Conservation (phyloP, 2,888 invertebrate species). For the Drosophila pegasa region DNA sequence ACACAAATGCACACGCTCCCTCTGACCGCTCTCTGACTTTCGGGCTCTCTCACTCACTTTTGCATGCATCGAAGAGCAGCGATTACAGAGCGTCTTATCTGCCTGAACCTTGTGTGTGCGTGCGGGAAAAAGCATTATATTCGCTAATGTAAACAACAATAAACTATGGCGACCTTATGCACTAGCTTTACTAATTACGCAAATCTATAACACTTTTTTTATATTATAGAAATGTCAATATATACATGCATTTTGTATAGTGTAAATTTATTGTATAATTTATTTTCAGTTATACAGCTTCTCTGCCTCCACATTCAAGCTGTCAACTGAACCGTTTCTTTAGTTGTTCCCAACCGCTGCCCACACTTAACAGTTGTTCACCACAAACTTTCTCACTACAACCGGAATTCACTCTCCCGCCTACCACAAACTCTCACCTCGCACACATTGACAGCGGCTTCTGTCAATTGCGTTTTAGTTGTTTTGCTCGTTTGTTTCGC, state of each 20-base stretch:
- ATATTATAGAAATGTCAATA: not conserved
- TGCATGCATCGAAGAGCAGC: constrained; percentile 23
- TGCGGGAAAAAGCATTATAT: constrained; percentile 5
- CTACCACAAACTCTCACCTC: constrained; percentile 15
- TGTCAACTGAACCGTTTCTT: constrained; percentile 12
- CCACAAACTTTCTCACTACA: constrained; percentile 30
- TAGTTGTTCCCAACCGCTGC: constrained; percentile 12
- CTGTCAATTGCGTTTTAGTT: constrained; percentile 73
- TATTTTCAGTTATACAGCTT: constrained; percentile 13
- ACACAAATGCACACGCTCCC: not conserved
- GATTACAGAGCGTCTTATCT: constrained; percentile 25
- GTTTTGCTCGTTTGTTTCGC: constrained; percentile 77
- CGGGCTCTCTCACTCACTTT: constrained; percentile 5
- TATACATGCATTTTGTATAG: constrained; percentile 3
- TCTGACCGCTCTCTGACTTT: constrained; percentile 19
- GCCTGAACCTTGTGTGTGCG: constrained; percentile 8
- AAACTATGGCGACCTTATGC: constrained; percentile 25
- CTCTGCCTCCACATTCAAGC: not conserved
- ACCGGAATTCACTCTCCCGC: constrained; percentile 13
- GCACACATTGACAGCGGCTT: constrained; percentile 14
- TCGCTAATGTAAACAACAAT: constrained; percentile 28
- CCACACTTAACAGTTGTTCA: constrained; percentile 12
- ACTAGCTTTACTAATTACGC: not conserved
- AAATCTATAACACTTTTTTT: not conserved
- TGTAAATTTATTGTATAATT: constrained; percentile 5